These are phyloP conservation scores for Gobio occitaniae DNA, from an alignment of 2,797 vertebrate species.

Conservation along the genomic window DNA sequence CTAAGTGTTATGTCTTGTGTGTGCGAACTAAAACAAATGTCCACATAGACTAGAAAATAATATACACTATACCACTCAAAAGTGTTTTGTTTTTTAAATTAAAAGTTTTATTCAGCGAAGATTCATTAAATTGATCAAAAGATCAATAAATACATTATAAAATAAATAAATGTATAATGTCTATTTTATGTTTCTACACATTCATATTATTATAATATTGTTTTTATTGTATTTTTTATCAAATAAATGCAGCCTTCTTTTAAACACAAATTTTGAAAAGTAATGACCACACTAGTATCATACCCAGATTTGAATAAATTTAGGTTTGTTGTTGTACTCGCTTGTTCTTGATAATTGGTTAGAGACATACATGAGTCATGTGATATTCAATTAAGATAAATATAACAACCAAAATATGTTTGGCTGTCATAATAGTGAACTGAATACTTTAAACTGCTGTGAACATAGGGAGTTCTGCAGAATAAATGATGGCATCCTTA, in stretches of 20 bases:
- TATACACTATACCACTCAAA: neutral
- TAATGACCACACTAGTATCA: neutral
- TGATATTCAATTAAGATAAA: neutral
- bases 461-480: neutral
- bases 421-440: neutral
- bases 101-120: neutral
- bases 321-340: neutral
- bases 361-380: neutral
- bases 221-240: neutral
- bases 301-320: neutral
- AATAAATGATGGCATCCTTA: neutral
- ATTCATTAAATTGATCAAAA: neutral
- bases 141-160: no score
- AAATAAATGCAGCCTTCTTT: neutral
- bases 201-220: neutral
- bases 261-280: neutral
- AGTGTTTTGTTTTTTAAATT: neutral
- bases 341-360: neutral
- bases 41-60: neutral
- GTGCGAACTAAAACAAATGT: neutral
- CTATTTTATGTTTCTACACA: neutral
- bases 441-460: no score
- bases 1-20: neutral
- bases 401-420: neutral
- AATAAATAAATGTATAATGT: neutral